Base-by-base conservation (phyloP, 2,888 invertebrate species). In the Epinotia ramella region DNA sequence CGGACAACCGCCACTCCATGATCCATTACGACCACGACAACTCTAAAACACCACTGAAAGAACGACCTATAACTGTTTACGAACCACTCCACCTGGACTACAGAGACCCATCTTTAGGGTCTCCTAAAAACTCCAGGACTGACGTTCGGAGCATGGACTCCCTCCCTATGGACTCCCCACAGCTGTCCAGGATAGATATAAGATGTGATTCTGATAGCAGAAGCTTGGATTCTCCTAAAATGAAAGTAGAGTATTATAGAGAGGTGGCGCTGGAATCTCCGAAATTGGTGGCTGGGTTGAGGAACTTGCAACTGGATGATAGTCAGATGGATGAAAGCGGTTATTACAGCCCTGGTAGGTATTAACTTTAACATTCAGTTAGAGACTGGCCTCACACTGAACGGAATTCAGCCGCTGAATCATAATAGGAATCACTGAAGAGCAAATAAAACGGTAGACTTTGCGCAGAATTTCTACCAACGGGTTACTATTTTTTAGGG, bases 311-410 rank as follows among this genome's bases (percentile, higher is more conserved):
- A 82, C 81, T 94, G 80, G 94, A 94, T 80, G 94, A 94, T 64
- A 93, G 91, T 77, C 94, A 94, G 82, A 94, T 94, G 94, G 94
- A 94, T 78, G 94, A 94, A 80, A 94, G 94, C 78, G 94, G 94
- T 33, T 94, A 94, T 80, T 94, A 94, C 65, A 94, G 94, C 81
- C 94, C 94, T 78, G 94, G 93, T 92, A 69, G 83, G 84, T 75
- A 9, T 7, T 9, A 40, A 40, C 40, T 40, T 40, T 40, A 40
- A 40, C 40, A 40, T 40, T 40, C 6, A 33, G 7, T 33, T 33
- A 33, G 0, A 33, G 0, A 28, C 24, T 28, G 24, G 3, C 24
- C 24, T 28, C 24, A 28, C 24, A 28, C 24, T 28, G 24, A 1
- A 28, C 24, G 24, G 24, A 28, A 28, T 28, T 28, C 3, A 28